phyloP scores from a whole-genome alignment of 1,140 invertebrate species.

The Myzus persicae region DNA sequence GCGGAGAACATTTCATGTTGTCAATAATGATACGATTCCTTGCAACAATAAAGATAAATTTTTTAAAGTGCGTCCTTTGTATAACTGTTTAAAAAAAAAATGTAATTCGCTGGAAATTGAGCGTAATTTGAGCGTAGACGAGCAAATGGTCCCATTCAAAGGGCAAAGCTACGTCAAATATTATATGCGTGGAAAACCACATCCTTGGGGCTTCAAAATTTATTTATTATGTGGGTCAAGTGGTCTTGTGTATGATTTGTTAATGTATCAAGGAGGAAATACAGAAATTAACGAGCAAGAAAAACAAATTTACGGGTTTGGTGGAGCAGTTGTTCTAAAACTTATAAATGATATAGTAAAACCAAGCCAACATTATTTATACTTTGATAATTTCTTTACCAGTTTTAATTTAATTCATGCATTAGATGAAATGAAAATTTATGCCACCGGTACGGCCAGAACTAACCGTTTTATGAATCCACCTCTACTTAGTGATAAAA shows the following conservation, averaged over 20 bases:
- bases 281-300: slow-evolving; percentile 7
- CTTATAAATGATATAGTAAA: background rate
- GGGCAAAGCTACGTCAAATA: background rate
- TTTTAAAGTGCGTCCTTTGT: slow-evolving; percentile 18
- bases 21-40: background rate
- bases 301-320: slow-evolving; percentile 4
- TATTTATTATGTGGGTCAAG: background rate
- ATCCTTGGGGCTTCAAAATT: background rate
- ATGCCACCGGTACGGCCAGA: background rate
- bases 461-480: background rate
- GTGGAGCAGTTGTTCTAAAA: background rate
- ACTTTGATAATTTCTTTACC: background rate
- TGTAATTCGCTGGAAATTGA: slow-evolving; percentile 21
- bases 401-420: background rate
- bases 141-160: slow-evolving; percentile 3
- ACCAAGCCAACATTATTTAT: background rate
- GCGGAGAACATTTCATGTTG: background rate
- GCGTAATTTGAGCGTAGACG: background rate
- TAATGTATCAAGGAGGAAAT: slow-evolving; percentile 8
- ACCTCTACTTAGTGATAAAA: background rate
- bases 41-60: background rate
- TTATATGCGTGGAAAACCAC: slow-evolving; percentile 6
- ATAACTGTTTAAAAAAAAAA: background rate
- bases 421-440: slow-evolving; percentile 11
- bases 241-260: background rate